Percentiles rank a stretch among this genome's conserved stretches.
Conservation (phyloP, 2,888 invertebrate species). For the Barypeithes pellucidus region DNA sequence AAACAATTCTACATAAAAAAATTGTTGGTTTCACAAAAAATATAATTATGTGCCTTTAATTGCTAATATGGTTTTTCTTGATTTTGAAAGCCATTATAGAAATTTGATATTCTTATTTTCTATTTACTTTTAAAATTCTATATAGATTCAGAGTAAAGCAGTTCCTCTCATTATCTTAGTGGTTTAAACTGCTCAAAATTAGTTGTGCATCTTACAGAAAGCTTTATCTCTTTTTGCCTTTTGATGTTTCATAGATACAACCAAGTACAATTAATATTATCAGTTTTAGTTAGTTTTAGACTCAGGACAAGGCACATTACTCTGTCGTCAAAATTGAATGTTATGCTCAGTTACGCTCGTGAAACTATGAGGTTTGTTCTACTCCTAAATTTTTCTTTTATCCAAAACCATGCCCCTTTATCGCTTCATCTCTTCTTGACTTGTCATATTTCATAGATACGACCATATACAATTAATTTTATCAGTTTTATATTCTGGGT, state of each 20-base stretch:
- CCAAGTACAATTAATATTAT: background rate
- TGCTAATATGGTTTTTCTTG: no score
- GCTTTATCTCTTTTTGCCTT: background rate
- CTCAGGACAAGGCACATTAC: conserved; percentile 15
- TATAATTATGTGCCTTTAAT: no score
- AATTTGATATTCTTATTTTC: no score
- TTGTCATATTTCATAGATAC: background rate
- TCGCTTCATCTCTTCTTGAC: background rate
- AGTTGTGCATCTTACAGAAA: no score
- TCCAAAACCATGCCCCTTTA: no score
- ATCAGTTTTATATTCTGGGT: conserved; percentile 3
- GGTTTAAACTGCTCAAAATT: no score
- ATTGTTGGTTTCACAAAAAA: no score
- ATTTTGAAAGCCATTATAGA: no score
- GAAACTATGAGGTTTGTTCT: conserved; percentile 35
- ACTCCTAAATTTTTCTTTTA: conserved; percentile 21
- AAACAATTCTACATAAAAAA: no score
- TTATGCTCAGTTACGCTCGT: conserved; percentile 26
- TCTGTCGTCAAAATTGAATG: conserved; percentile 38
- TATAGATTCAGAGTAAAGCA: no score
- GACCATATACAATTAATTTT: background rate
- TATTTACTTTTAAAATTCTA: no score
- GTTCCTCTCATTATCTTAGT: no score
- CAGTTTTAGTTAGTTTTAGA: background rate
- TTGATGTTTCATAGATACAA: background rate